These are phyloP conservation scores for Hypanus sabinus DNA, from an alignment of 2,113 vertebrate species.

Conservation along the genomic window DNA sequence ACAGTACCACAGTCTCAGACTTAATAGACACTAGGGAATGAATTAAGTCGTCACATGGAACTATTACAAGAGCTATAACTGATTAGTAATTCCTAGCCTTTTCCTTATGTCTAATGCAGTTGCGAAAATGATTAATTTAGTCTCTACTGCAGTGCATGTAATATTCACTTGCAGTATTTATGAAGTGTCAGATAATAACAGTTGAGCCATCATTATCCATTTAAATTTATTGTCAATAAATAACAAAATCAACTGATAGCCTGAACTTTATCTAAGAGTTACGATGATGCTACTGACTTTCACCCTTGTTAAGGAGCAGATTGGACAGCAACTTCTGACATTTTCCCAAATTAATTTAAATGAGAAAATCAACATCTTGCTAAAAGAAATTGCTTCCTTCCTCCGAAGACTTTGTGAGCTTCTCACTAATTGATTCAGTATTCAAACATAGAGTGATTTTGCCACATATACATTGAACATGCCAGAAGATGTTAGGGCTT, in stretches of 20 bases:
- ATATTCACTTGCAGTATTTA: neutral
- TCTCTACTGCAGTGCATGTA: neutral
- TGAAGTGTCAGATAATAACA: neutral
- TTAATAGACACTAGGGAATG: neutral
- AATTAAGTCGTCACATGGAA: neutral
- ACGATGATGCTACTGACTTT: neutral
- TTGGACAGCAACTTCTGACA: neutral
- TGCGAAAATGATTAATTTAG: slow-evolving; percentile 26
- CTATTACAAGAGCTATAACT: neutral
- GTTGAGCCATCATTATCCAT: neutral
- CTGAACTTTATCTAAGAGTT: too few species aligned
- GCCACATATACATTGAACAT: too few species aligned
- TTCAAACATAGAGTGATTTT: too few species aligned
- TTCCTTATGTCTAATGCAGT: neutral
- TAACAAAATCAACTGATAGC: neutral
- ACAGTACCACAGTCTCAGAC: too few species aligned
- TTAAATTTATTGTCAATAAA: neutral
- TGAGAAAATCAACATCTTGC: too few species aligned
- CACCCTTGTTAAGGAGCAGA: neutral
- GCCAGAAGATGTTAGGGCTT: too few species aligned
- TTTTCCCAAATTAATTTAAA: too few species aligned
- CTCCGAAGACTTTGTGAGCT: too few species aligned
- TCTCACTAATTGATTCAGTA: too few species aligned
- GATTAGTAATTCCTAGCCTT: neutral
- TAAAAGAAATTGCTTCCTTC: too few species aligned